phyloP scores from a whole-genome alignment of 1,140 invertebrate genomes.

The Idris sp. region DNA sequence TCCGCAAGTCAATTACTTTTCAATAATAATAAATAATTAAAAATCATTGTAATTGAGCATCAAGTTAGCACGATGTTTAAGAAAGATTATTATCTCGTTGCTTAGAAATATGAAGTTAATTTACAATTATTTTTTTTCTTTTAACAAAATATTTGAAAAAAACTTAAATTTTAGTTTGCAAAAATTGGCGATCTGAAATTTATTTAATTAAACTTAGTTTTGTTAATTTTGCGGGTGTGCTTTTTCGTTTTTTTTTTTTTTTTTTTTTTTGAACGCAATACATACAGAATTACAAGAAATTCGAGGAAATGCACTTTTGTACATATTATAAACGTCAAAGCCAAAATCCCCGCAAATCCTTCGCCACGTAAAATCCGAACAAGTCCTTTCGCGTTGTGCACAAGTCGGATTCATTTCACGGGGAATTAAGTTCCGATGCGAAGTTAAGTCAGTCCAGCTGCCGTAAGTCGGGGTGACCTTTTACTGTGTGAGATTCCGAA shows the following conservation, averaged over 20 bases:
- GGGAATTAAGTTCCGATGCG: constrained; percentile 76
- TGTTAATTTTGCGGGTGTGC: too few species aligned
- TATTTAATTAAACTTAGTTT: constrained; percentile 23
- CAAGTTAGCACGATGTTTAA: too few species aligned
- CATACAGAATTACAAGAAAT: too few species aligned
- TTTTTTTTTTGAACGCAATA: too few species aligned
- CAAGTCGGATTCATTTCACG: constrained; percentile 78
- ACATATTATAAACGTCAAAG: constrained; percentile 66
- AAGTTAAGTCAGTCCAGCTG: constrained; percentile 75
- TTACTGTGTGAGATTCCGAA: constrained; percentile 54
- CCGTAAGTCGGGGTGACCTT: constrained; percentile 70
- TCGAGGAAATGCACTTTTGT: constrained; percentile 58
- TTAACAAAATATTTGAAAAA: too few species aligned
- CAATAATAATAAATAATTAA: constrained; percentile 50
- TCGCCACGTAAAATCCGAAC: constrained; percentile 70
- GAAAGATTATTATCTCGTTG: constrained; percentile 1
- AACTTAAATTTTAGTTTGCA: too few species aligned
- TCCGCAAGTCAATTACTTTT: constrained; percentile 21
- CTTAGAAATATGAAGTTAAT: neutral
- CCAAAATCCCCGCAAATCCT: constrained; percentile 69
- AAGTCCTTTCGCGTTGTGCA: constrained; percentile 71
- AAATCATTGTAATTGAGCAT: constrained; percentile 8
- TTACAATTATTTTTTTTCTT: too few species aligned
- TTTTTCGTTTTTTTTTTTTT: too few species aligned
- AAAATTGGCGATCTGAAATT: too few species aligned